Evolutionary conservation across 2,888 invertebrate species (phyloP), one percentile per base, ranked within the genome.

Genomic region (Cheilosia soror): DNA sequence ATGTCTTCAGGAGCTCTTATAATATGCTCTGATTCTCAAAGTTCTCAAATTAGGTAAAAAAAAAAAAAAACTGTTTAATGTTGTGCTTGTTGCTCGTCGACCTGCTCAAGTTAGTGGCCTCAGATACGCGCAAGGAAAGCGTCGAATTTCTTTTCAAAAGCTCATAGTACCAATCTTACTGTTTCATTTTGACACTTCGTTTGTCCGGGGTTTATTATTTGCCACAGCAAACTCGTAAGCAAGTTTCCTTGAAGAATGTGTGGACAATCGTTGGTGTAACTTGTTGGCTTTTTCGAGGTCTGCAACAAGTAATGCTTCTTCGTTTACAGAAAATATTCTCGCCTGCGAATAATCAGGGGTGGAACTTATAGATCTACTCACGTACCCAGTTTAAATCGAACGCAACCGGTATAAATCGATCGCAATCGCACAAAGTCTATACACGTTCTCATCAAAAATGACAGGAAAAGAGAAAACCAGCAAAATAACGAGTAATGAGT

Each of bases 71-170:
- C 42, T 68, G 55, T 11, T 44, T 42, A 55, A 42, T 53, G 27
- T 66, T 66, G 65, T 53, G 55, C 44, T 44, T 57, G 55, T 68
- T 68, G 68, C 31, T 55, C 42, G 55, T 66, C 53, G 53, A 51
- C 40, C 65, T 51, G 37, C 65, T 66, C 53, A 66, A 66, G 65
- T 51, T 66, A 40, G 40, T 68, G 44, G 68, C 44, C 44, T 55
- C 44, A 68, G 55, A 44, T 29, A 57, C 55, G 29, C 68, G 55
- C 55, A 68, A 44, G 20, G 55, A 68, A 55, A 57, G 29, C 42
- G 42, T 29, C 55, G 55, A 68, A 31, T 68, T 55, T 42, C 68
- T 68, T 31, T 20, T 68, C 42, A 31, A 55, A 13, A 44, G 13
- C 29, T 31, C 44, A 7, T 29, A 29, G 29, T 29, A 29, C 29